Evolutionary conservation across 2,888 invertebrate species (phyloP), one percentile per base, ranked within the genome.

Genomic region (Lysandra coridon): DNA sequence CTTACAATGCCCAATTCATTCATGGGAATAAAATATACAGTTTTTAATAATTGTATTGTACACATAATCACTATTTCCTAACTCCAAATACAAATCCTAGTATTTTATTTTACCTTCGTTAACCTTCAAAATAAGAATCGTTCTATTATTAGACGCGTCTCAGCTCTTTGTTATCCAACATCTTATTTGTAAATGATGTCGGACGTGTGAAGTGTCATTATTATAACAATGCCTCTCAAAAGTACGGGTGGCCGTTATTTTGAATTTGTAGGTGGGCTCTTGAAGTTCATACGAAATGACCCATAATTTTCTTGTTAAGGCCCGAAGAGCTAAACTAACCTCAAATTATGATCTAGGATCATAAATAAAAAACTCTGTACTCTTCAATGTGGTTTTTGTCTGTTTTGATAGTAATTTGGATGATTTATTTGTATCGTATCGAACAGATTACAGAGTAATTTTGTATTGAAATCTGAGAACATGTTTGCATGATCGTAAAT

Each of bases 221-320:
- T 76, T 44, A 62, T 40, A 73, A 74, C 74, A 79, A 79, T 75
- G 60, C 74, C 23, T 44, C 89, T 88, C 84, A 82, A 84, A 86
- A 85, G 83, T 84, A 83, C 88, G 93, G 92, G 93, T 93, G 93
- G 93, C 86, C 92, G 81, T 85, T 87, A 87, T 89, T 91, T 90
- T 91, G 88, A 90, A 89, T 89, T 83, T 83, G 90, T 92, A 92
- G 93, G 93, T 93, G 93, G 93, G 89, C 92, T 85, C 82, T 85
- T 88, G 87, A 88, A 88, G 86, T 89, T 87, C 85, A 85, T 85
- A 88, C 86, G 86, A 91, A 92, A 93, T 92, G 86, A 92, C 90
- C 92, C 88, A 87, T 93, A 92, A 93, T 93, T 91, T 87, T 88
- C 92, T 93, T 90, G 93, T 93, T 92, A 90, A 87, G 84, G 87